Base-by-base conservation (phyloP, 2,113 vertebrate species). In the Antennarius striatus region DNA sequence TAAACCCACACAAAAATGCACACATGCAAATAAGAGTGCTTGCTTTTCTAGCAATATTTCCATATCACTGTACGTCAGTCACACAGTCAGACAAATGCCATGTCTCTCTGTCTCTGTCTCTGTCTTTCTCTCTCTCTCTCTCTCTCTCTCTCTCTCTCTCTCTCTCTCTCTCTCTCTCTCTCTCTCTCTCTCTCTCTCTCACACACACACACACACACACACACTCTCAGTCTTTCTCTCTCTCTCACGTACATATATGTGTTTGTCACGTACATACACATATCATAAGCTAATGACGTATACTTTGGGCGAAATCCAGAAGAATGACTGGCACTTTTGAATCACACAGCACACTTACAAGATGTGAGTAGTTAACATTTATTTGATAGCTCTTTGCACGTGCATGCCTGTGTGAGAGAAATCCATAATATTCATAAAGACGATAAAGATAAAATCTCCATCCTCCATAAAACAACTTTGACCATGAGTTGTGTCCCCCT, bases 401-500 rank as follows among this genome's bases (percentile, higher is more conserved):
- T 22, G 39, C 7, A 3, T 56, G n/a, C 4, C 56, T 47, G 22
- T 54, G 40, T 60, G 54, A 11, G 42, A 49, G 6, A 68, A 51
- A 56, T 67, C 42, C 39, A 50, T 4, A 14, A 6, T 10, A 42
- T 10, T 39, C 52, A 22, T 49, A 30, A 30, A 63, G 50, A 52
- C 68, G 9, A 9, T 12, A 52, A 9, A 9, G 47, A 60, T 49
- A 52, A 60, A 22, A 42, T 48, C n/a, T 40, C 32, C 3, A 28
- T 54, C 39, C 48, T 63, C 51, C 45, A 30, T 28, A 55, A 32
- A 71, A 14, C 5, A 4, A 68, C 48, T 15, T 12, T 68, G 32
- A 42, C 28, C 64, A 67, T 58, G 54, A 61, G 74, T 58, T 68
- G 55, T 56, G 50, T 82, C 91, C 90, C 56, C 89, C 91, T 86